These are phyloP conservation scores for Bothrops jararaca DNA, from an alignment of 2,113 vertebrate genomes.

Conservation along the genomic window DNA sequence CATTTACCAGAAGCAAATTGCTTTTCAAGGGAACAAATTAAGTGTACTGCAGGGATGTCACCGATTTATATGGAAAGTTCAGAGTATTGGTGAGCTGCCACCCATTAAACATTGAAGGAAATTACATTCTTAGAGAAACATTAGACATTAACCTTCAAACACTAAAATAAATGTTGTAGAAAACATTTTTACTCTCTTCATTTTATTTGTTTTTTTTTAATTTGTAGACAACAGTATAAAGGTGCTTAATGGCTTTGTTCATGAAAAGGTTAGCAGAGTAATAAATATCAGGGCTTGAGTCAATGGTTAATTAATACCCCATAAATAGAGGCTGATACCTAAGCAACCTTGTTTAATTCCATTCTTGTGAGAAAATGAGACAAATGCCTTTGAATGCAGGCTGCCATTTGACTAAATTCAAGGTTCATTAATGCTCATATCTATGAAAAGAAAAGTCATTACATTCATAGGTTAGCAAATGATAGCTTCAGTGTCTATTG, in stretches of 20 bases:
- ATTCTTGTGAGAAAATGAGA: constrained; percentile 12
- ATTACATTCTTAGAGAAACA: constrained; percentile 49
- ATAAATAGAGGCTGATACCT: constrained; percentile 22
- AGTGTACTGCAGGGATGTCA: neutral
- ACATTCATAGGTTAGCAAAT: neutral
- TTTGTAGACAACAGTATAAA: constrained; percentile 33
- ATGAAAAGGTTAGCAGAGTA: constrained; percentile 46
- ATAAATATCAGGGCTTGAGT: constrained; percentile 44
- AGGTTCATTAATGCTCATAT: neutral
- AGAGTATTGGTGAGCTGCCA: neutral
- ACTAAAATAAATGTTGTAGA: constrained; percentile 50
- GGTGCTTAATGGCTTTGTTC: constrained; percentile 25
- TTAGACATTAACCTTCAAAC: constrained; percentile 41
- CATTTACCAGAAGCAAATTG: constrained; percentile 11
- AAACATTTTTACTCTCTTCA: constrained; percentile 38
- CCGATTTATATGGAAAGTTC: constrained; percentile 26
- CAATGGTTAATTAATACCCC: constrained; percentile 44
- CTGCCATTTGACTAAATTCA: constrained; percentile 14
- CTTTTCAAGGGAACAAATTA: constrained; percentile 12
- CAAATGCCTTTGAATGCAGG: constrained; percentile 10
- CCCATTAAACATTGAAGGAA: constrained; percentile 44
- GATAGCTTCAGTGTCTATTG: neutral
- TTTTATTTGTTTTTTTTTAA: constrained; percentile 32
- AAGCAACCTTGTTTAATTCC: constrained; percentile 19
- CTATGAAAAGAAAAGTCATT: neutral